Conservation (phyloP, 2,113 vertebrate genomes). For the Dipodomys stephensi region DNA sequence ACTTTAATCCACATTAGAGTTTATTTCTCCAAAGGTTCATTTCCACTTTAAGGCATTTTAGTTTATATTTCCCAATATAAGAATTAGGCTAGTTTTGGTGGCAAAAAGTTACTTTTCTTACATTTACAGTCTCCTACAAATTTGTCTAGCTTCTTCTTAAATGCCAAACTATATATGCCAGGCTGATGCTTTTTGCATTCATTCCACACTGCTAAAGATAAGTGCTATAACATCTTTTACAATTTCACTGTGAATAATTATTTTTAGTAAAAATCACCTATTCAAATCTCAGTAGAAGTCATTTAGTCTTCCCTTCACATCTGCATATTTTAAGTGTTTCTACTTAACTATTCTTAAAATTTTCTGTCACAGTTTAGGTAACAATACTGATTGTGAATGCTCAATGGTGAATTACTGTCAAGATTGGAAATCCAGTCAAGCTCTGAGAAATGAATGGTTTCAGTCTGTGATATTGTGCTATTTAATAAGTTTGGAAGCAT, state of each 20-base stretch:
- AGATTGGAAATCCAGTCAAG: conserved; percentile 58
- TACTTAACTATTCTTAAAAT: conserved; percentile 48
- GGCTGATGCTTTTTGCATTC: conserved; percentile 47
- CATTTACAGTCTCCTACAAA: neutral
- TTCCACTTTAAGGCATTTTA: neutral
- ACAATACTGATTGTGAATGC: conserved; percentile 34
- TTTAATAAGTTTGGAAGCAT: conserved; percentile 43
- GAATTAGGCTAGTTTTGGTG: neutral
- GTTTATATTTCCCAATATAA: neutral
- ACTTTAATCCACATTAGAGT: neutral
- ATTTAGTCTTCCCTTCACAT: conserved; percentile 49
- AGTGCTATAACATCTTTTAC: conserved; percentile 49
- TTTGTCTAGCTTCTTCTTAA: conserved; percentile 23
- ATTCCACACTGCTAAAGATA: conserved; percentile 46
- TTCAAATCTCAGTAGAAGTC: conserved; percentile 58
- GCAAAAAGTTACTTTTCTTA: neutral
- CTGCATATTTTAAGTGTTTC: conserved; percentile 42
- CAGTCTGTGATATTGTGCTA: conserved; percentile 19
- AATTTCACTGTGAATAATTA: conserved; percentile 68
- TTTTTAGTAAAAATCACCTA: conserved; percentile 56
- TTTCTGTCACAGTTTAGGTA: conserved; percentile 58
- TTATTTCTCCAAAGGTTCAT: neutral
- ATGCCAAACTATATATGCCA: conserved; percentile 41
- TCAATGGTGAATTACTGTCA: conserved; percentile 53
- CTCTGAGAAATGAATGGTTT: conserved; percentile 58